Conservation (phyloP, 2,113 vertebrate genomes). For the Neoarius graeffei region DNA sequence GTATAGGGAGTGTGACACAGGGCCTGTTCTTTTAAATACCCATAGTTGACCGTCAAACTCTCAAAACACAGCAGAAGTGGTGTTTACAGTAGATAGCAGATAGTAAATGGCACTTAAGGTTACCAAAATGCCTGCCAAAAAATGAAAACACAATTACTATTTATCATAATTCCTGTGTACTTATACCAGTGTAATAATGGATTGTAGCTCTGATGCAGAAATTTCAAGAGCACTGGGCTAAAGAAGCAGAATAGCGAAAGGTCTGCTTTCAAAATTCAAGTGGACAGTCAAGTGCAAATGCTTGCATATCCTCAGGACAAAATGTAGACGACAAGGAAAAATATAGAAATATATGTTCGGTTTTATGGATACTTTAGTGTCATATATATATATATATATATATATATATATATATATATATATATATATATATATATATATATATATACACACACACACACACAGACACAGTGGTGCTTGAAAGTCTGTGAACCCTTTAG, state of each 20-base stretch:
- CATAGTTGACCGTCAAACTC: constrained; percentile 1
- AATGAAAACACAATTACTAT: not conserved
- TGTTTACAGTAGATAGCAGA: constrained; percentile 58
- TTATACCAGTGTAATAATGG: not conserved
- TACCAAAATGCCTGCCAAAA: not conserved
- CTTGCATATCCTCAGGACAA: not conserved
- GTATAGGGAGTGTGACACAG: constrained; percentile 40
- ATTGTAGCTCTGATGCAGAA: not conserved
- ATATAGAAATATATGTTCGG: not conserved
- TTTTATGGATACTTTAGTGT: not conserved
- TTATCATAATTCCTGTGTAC: not conserved
- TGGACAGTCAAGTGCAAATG: not conserved
- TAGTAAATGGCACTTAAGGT: constrained; percentile 30
- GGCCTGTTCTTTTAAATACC: constrained; percentile 56
- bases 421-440: no score
- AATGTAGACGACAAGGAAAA: not conserved
- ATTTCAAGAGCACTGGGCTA: not conserved
- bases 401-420: no score
- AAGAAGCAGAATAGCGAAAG: not conserved
- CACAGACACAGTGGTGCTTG: no score
- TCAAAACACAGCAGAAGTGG: constrained; percentile 29
- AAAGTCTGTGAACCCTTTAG: no score
- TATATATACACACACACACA: no score
- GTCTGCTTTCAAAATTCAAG: not conserved
- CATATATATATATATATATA: no score